Evolutionary conservation across 2,888 invertebrate genomes (phyloP).

Genomic region (Molanna angustata): DNA sequence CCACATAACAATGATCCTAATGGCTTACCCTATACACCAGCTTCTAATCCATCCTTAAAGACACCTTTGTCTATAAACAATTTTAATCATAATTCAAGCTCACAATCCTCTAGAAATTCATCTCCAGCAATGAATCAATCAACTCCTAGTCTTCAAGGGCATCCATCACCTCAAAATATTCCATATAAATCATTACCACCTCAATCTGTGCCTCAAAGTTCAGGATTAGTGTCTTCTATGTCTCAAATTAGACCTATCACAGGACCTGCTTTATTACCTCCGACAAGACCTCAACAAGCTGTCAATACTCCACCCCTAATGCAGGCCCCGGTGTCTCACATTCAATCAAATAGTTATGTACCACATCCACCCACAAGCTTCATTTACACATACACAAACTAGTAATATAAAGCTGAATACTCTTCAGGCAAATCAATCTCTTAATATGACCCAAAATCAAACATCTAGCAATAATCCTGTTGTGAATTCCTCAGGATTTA

Average conservation of each 20-base stretch:
- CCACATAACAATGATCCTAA: slow-evolving; percentile 21
- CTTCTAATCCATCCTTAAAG: slow-evolving; percentile 16
- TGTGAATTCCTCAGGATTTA: neutral
- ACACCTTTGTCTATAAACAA: slow-evolving; percentile 17
- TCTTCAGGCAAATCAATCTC: neutral
- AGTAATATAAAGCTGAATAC: slow-evolving; percentile 3
- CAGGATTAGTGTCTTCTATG: neutral
- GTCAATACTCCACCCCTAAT: neutral
- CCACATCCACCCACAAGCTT: slow-evolving; percentile 4
- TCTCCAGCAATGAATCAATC: slow-evolving; percentile 38
- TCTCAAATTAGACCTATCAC: neutral
- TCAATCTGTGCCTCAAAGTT: slow-evolving; percentile 1
- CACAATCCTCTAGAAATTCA: slow-evolving; percentile 43
- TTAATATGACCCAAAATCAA: slow-evolving; percentile 5
- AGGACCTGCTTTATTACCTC: slow-evolving; percentile 1
- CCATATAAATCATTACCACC: slow-evolving; percentile 7
- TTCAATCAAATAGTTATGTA: slow-evolving; percentile 3
- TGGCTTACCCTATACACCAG: slow-evolving; percentile 22
- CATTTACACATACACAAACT: slow-evolving; percentile 9
- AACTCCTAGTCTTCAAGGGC: slow-evolving; percentile 10
- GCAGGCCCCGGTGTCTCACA: neutral
- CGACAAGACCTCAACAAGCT: slow-evolving; percentile 1
- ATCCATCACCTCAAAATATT: slow-evolving; percentile 8
- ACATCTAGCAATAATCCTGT: slow-evolving; percentile 4
- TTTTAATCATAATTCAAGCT: slow-evolving; percentile 34